Conservation (phyloP, 2,797 vertebrate genomes). For the Petrocephalus schoutedeni region DNA sequence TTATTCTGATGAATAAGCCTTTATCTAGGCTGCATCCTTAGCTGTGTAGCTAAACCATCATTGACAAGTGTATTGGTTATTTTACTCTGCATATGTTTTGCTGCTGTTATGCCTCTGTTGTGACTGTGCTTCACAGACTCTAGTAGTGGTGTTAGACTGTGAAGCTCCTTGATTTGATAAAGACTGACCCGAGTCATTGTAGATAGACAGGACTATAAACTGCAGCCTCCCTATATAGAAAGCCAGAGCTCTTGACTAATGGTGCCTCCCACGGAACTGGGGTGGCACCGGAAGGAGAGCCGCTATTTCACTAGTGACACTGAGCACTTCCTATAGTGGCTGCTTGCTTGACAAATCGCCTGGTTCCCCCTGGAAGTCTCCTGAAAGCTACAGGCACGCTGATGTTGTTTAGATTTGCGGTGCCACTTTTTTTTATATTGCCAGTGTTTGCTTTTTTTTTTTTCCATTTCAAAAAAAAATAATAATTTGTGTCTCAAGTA, state of each 20-base stretch:
- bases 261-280: background rate
- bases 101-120: background rate
- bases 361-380: background rate
- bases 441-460: background rate
- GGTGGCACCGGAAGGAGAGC: background rate
- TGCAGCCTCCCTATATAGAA: background rate
- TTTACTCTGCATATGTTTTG: background rate
- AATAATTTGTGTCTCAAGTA: background rate
- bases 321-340: background rate
- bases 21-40: background rate
- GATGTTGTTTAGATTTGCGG: background rate
- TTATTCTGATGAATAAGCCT: background rate
- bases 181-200: background rate
- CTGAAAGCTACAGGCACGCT: background rate
- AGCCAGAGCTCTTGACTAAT: constrained; percentile 1
- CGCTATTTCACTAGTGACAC: constrained; percentile 3
- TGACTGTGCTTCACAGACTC: background rate
- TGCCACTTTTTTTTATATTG: background rate
- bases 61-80: background rate
- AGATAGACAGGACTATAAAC: background rate
- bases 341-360: background rate
- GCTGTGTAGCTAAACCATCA: background rate
- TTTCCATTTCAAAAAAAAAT: background rate
- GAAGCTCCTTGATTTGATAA: background rate
- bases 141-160: background rate